Base-by-base conservation (phyloP, 2,797 vertebrate genomes). In the Petrocephalus schoutedeni region DNA sequence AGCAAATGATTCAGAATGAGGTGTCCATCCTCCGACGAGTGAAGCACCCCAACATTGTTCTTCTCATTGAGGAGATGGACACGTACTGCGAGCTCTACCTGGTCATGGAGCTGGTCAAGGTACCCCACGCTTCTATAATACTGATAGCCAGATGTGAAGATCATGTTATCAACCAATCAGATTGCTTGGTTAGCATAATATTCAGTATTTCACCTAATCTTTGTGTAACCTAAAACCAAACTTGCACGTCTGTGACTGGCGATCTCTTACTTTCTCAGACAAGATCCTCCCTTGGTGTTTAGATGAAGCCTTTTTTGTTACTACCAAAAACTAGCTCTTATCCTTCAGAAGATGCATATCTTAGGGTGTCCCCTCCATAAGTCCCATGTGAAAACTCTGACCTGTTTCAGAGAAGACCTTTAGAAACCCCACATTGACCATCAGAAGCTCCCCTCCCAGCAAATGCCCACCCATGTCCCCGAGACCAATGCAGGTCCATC, bases 41-140 rank as follows among this genome's bases (percentile, higher is more conserved):
- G 89, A 99, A 99, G 92, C 98, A 99, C 91, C 98, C 98, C 89
- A 99, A 99, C 91, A 98, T 99, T 2, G 97, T 99, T 8, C 97
- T 99, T 90, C 94, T 99, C 86, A 98, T 99, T 6, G 98, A 99
- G 90, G 98, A 99, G 92, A 97, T 99, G 97, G 98, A 99, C 91
- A 97, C 98, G 85, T 94, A 95, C 14, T 96, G 92, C 61, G 98
- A 98, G 2, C 96, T 99, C 57, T 99, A 98, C 87, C 97, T 99
- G 82, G 97, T 99, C 87, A 99, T 99, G 98, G 98, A 99, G 93
- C 94, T 99, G 90, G 98, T 99, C 61, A 99, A 99, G 97, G 98
- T 99, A 90, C 23, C 90, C 64, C 9, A 54, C n/a, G 14, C 64
- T 36, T 56, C 54, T 57, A 28, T 21, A 58, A 8, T 10, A 36